phyloP scores from a whole-genome alignment of 2,888 invertebrate species.

The Melinopterus prodromus region DNA sequence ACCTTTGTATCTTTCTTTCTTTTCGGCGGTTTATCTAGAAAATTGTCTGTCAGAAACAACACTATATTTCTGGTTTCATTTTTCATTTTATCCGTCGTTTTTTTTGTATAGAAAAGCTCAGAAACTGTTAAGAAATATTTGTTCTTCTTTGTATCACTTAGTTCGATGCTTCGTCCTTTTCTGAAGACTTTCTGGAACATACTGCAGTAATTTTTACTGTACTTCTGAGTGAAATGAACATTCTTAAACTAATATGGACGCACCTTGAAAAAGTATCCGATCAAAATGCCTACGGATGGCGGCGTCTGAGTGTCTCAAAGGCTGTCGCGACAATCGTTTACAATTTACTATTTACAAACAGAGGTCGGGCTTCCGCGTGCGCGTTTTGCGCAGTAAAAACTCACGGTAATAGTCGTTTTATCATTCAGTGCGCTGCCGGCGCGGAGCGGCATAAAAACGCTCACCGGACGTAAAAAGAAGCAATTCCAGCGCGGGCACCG shows the following conservation, averaged over 20 bases:
- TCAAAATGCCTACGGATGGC: neutral
- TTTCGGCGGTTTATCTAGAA: neutral
- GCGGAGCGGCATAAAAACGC: constrained; percentile 4
- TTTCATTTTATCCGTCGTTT: neutral
- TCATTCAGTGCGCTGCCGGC: neutral
- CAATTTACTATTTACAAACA: constrained; percentile 4
- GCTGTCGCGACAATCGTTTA: neutral
- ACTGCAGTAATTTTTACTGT: too few species aligned
- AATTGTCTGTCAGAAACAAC: too few species aligned
- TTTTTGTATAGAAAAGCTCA: too few species aligned
- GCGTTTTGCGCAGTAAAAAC: neutral
- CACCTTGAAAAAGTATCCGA: neutral
- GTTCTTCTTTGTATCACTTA: too few species aligned
- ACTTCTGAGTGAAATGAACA: too few species aligned
- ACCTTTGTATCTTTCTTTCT: neutral
- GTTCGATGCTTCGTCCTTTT: too few species aligned
- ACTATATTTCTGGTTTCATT: neutral
- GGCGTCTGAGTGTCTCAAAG: neutral
- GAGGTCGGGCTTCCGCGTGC: neutral
- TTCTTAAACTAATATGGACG: too few species aligned
- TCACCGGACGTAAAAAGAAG: neutral
- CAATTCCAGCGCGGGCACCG: neutral
- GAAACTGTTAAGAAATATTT: too few species aligned
- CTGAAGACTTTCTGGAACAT: too few species aligned
- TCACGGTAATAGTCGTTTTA: neutral